Evolutionary conservation across 2,797 vertebrate genomes (phyloP).

Genomic region (Triplophysa bombifrons): DNA sequence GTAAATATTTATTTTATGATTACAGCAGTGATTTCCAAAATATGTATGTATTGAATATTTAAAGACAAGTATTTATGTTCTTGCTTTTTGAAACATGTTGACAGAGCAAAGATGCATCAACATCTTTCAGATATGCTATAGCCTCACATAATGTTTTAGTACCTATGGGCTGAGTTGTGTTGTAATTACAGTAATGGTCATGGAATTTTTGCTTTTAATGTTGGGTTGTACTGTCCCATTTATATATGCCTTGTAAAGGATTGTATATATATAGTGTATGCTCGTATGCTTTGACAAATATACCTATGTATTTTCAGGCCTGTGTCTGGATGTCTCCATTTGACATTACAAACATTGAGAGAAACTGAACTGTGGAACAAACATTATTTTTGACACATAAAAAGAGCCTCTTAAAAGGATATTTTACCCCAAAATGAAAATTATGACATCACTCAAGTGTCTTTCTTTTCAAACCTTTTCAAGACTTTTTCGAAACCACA

Average conservation of each 20-base stretch:
- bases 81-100: background rate
- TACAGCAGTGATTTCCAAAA: constrained; percentile 6
- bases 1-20: constrained; percentile 9
- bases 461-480: no score
- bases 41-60: constrained; percentile 7
- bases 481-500: no score
- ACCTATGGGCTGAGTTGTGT: background rate
- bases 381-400: constrained; percentile 2
- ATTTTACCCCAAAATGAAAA: no score
- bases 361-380: background rate
- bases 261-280: constrained; percentile 1
- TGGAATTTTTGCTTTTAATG: background rate
- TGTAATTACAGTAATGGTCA: background rate
- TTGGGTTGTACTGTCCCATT: constrained; percentile 7
- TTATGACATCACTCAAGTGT: no score
- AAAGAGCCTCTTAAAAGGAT: constrained; percentile 4
- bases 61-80: background rate
- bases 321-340: constrained; percentile 20
- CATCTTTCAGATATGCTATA: background rate
- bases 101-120: constrained; percentile 1
- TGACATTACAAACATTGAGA: background rate
- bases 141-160: background rate
- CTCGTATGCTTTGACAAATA: constrained; percentile 1
- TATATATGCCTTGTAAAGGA: constrained; percentile 21
- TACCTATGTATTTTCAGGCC: background rate